Percentiles rank a stretch among this genome's conserved stretches.
These are phyloP conservation scores for Perithous albicinctus DNA, from an alignment of 2,888 invertebrate species.

Conservation along the genomic window DNA sequence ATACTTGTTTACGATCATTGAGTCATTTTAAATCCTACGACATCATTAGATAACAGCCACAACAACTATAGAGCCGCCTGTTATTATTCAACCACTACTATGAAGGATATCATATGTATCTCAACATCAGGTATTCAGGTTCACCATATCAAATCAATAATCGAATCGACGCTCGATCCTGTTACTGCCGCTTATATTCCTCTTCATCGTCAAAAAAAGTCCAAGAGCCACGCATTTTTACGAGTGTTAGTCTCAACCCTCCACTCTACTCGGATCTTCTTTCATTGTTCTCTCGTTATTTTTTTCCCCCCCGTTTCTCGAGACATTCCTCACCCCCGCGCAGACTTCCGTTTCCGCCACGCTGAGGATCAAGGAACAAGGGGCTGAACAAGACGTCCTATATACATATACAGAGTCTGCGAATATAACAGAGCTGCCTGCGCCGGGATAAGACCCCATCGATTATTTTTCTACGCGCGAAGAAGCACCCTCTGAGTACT, in stretches of 20 bases:
- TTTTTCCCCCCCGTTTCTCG: slow-evolving; percentile 38
- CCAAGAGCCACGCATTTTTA: slow-evolving; percentile 21
- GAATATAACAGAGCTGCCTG: slow-evolving; percentile 6
- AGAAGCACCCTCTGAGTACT: slow-evolving; percentile 69
- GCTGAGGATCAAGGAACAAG: slow-evolving; percentile 34
- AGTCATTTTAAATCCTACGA: not conserved
- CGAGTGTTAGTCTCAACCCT: slow-evolving; percentile 34
- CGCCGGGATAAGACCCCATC: slow-evolving; percentile 70
- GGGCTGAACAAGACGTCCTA: slow-evolving; percentile 61
- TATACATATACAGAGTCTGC: slow-evolving; percentile 28
- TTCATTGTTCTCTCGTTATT: slow-evolving; percentile 66
- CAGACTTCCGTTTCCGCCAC: slow-evolving; percentile 63
- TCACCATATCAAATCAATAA: slow-evolving; percentile 25
- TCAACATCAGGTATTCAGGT: not conserved
- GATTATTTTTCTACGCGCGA: slow-evolving; percentile 81
- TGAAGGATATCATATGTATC: not conserved
- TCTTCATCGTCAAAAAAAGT: slow-evolving; percentile 28
- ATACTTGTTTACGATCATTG: not conserved
- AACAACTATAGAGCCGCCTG: not conserved
- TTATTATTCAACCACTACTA: slow-evolving; percentile 25
- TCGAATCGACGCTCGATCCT: slow-evolving; percentile 40
- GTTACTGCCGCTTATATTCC: slow-evolving; percentile 39
- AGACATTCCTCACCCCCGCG: slow-evolving; percentile 34
- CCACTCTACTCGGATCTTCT: slow-evolving; percentile 51
- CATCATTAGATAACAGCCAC: not conserved